A percentile compares a stretch with the other conserved stretches of the same genome.
phyloP scores from a whole-genome alignment of 2,113 vertebrate species.

The Sula dactylatra region DNA sequence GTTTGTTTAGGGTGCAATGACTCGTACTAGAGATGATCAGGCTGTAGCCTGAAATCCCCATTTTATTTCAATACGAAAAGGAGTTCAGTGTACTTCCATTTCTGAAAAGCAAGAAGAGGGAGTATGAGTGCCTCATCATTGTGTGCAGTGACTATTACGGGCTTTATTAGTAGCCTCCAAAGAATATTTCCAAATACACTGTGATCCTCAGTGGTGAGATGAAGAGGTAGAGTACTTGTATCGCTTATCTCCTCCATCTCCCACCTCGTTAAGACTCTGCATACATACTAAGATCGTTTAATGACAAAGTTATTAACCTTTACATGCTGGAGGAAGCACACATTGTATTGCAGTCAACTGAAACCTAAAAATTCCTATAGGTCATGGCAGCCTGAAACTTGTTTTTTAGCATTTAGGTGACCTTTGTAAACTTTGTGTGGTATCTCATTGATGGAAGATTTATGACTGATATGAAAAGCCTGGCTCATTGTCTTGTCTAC shows the following conservation, averaged over 20 bases:
- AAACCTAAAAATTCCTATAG: not conserved
- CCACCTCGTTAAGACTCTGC: not conserved
- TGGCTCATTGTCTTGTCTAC: not conserved
- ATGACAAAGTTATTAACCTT: not conserved
- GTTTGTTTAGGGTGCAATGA: not conserved
- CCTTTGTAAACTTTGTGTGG: not conserved
- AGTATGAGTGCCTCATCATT: not conserved
- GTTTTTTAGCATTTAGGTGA: not conserved
- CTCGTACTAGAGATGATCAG: not conserved
- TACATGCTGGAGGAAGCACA: not conserved
- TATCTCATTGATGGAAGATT: not conserved
- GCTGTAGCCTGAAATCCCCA: not conserved
- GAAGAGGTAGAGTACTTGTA: not conserved
- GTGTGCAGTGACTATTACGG: not conserved
- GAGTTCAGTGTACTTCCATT: not conserved
- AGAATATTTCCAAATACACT: not conserved
- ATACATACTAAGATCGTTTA: not conserved
- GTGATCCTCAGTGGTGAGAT: not conserved
- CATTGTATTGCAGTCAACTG: not conserved
- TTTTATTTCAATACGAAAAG: not conserved
- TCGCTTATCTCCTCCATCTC: not conserved
- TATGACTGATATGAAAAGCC: not conserved
- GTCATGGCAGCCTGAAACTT: not conserved
- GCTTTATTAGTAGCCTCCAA: not conserved
- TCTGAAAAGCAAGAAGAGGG: not conserved